phyloP scores from a whole-genome alignment of 2,888 invertebrate species.

The Athripsodes cinereus region DNA sequence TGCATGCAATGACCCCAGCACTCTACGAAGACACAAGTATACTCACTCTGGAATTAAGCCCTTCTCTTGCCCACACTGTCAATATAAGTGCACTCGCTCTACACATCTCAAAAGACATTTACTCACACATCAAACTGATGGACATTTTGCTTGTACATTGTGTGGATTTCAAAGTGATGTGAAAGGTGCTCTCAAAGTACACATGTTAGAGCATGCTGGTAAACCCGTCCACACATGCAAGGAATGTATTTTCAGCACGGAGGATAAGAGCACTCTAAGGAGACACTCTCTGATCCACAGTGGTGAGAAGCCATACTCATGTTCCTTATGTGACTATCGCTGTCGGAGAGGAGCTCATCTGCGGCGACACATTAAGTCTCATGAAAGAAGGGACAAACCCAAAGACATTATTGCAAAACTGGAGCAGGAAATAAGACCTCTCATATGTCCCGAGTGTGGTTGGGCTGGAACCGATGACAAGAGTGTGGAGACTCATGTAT shows the following conservation, averaged over 20 bases:
- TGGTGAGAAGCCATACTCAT: slow-evolving; percentile 8
- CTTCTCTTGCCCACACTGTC: slow-evolving; percentile 8
- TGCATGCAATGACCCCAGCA: slow-evolving; percentile 13
- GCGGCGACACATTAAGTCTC: slow-evolving; percentile 12
- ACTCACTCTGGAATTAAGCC: slow-evolving; percentile 10
- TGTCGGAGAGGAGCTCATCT: slow-evolving; percentile 10
- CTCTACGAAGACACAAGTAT: slow-evolving; percentile 8
- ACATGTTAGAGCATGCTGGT: slow-evolving; percentile 6
- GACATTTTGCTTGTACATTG: slow-evolving; percentile 1
- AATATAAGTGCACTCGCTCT: slow-evolving; percentile 9
- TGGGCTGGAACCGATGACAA: neutral
- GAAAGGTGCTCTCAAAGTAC: neutral
- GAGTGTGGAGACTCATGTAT: neutral
- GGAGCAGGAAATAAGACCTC: slow-evolving; percentile 6
- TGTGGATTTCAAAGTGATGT: slow-evolving; percentile 6
- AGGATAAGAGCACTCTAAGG: slow-evolving; percentile 6
- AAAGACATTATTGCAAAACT: slow-evolving; percentile 1
- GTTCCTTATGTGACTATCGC: slow-evolving; percentile 12
- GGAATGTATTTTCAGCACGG: slow-evolving; percentile 9
- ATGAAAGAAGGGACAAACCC: slow-evolving; percentile 9
- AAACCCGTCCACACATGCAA: slow-evolving; percentile 11
- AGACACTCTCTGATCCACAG: slow-evolving; percentile 15
- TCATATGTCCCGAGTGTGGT: slow-evolving; percentile 9
- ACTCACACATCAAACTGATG: slow-evolving; percentile 1
- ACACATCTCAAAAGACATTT: slow-evolving; percentile 12